phyloP scores from a whole-genome alignment of 2,888 invertebrate species.

The Melanchra persicariae region DNA sequence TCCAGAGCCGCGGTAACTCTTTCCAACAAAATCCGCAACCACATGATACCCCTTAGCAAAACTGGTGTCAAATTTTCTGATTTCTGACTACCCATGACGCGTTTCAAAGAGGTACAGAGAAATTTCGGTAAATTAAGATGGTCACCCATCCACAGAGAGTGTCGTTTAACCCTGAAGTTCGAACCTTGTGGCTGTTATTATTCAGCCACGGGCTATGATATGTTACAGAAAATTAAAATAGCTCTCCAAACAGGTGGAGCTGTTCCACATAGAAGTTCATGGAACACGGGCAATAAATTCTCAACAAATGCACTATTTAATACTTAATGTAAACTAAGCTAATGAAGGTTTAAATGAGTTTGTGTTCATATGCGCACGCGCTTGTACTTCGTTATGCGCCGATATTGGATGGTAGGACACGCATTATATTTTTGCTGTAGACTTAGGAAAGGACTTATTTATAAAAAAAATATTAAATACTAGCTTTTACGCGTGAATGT shows the following conservation, averaged over 20 bases:
- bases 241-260: not conserved
- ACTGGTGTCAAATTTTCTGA: too few relatives aligned
- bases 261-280: not conserved
- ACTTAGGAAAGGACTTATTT: constrained; percentile 3
- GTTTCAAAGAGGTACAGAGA: too few relatives aligned
- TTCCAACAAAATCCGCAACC: too few relatives aligned
- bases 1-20: too few relatives aligned
- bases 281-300: constrained; percentile 20
- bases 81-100: too few relatives aligned
- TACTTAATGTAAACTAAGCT: constrained; percentile 26
- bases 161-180: too few relatives aligned
- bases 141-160: too few relatives aligned
- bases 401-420: constrained; percentile 29
- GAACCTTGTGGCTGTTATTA: too few relatives aligned
- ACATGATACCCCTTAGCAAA: too few relatives aligned
- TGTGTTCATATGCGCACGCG: constrained; percentile 33
- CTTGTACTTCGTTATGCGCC: constrained; percentile 54
- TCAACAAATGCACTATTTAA: constrained; percentile 2
- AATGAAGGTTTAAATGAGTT: constrained; percentile 56
- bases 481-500: not conserved
- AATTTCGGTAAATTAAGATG: too few relatives aligned
- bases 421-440: constrained; percentile 7
- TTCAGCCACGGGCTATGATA: too few relatives aligned
- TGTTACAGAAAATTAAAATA: not conserved
- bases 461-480: not conserved